Evolutionary conservation across 2,888 invertebrate genomes (phyloP), one percentile per base, ranked within the genome.

Genomic region (Microctonus aethiopoides): DNA sequence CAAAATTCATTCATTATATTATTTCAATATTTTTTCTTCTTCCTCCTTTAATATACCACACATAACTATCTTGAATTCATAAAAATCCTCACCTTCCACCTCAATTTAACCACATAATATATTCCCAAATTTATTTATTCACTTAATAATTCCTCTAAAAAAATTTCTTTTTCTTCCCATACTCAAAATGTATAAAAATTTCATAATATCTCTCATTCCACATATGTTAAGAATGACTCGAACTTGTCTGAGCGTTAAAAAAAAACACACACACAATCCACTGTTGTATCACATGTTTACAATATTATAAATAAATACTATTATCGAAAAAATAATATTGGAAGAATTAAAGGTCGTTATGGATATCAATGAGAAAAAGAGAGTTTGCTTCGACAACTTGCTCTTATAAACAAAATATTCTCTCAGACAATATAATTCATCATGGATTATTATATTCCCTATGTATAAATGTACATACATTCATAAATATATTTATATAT

Each of bases 1-100:
- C 32, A 59, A 34, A 34, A 46, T 5, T 26, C 54, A 56, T 65
- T 56, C 64, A 56, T 65, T 65, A 65, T 65, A 65, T 54, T 65
- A 46, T n/a, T n/a, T 29, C 29, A 29, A 29, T 29, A 29, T 29
- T 5, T 5, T 29, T 5, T 29, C 7, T 5, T 29, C 29, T 5
- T 29, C 29, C 7, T 7, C 3, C 29, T 29, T 5, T 29, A n/a
- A n/a, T n/a, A n/a, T n/a, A n/a, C n/a, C 39, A 39, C 39, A 36
- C 32, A 32, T 6, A 32, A 32, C n/a, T n/a, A n/a, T n/a, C n/a
- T 9, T 36, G 10, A 36, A 36, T 36, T 36, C 7, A 36, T 36
- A 36, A 11, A 36, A 0, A 36, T 10, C 36, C 9, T 36, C 36
- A 29, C 29, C 4, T 4, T 0, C 10, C 34, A 34, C 34, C 7